A percentile compares a stretch with the other conserved stretches of the same genome.
These are phyloP conservation scores for Cyclina sinensis DNA, from an alignment of 1,140 invertebrate genomes.

Conservation along the genomic window DNA sequence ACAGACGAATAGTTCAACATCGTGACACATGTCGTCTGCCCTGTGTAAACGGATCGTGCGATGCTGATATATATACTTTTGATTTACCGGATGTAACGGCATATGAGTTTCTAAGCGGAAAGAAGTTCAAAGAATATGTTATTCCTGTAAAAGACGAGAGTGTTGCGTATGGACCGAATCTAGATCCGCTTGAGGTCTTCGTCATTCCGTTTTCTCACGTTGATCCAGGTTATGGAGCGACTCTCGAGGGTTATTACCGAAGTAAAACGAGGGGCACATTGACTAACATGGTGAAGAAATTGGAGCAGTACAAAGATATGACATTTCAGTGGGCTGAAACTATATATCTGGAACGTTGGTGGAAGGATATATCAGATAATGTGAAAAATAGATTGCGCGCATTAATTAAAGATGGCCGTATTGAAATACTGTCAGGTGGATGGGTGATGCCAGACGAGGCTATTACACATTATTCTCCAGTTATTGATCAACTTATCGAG, in stretches of 20 bases:
- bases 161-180: constrained; percentile 35
- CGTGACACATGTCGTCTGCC: neutral
- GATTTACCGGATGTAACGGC: constrained; percentile 47
- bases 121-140: constrained; percentile 42
- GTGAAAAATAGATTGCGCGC: constrained; percentile 12
- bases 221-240: constrained; percentile 91
- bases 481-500: constrained; percentile 96
- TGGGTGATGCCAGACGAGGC: constrained; percentile 99
- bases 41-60: neutral
- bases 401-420: constrained; percentile 88
- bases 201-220: constrained; percentile 98
- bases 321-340: constrained; percentile 75
- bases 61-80: constrained; percentile 42
- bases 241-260: constrained; percentile 90
- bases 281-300: constrained; percentile 63
- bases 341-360: constrained; percentile 86
- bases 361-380: constrained; percentile 87
- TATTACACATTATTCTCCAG: constrained; percentile 95
- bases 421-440: constrained; percentile 97
- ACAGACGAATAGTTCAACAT: neutral
- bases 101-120: neutral
- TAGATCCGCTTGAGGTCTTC: constrained; percentile 35
- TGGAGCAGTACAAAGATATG: constrained; percentile 65
- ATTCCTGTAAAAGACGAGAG: constrained; percentile 45
- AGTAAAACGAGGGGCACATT: constrained; percentile 91